Percentiles rank a stretch among this genome's conserved stretches.
These are phyloP conservation scores for Flexamia atlantica DNA, from an alignment of 2,888 invertebrate species.

Conservation along the genomic window DNA sequence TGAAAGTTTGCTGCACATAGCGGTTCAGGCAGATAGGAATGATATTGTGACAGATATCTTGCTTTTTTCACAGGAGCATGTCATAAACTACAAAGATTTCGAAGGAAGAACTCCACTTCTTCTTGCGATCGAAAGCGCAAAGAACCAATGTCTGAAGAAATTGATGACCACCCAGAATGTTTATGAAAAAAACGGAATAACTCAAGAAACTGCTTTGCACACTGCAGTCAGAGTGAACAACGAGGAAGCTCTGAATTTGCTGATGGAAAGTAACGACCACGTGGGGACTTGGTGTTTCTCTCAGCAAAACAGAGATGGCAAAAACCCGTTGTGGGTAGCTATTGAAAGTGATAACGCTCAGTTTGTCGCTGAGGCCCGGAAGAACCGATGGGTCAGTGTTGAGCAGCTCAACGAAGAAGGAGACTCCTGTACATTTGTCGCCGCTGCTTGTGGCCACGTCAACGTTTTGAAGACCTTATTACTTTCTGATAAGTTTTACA, in stretches of 20 bases:
- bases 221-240: conserved; percentile 13
- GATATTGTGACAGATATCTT: background rate
- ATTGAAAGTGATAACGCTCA: conserved; percentile 39
- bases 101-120: conserved; percentile 36
- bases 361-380: background rate
- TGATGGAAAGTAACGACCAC: background rate
- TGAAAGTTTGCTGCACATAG: conserved; percentile 48
- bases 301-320: conserved; percentile 17
- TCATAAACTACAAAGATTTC: conserved; percentile 7
- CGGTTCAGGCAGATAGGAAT: conserved; percentile 12
- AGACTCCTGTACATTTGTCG: conserved; percentile 37
- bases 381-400: background rate
- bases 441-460: conserved; percentile 26
- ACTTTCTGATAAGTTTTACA: conserved; percentile 45
- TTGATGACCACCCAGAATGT: conserved; percentile 11
- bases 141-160: conserved; percentile 7
- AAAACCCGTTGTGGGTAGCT: conserved; percentile 49
- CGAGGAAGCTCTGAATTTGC: background rate
- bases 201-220: conserved; percentile 23
- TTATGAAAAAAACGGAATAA: background rate
- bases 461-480: conserved; percentile 41
- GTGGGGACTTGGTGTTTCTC: conserved; percentile 39
- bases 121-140: background rate
- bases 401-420: conserved; percentile 40
- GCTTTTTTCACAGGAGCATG: background rate